Base-by-base conservation (phyloP, 2,113 vertebrate genomes). In the Willisornis vidua region DNA sequence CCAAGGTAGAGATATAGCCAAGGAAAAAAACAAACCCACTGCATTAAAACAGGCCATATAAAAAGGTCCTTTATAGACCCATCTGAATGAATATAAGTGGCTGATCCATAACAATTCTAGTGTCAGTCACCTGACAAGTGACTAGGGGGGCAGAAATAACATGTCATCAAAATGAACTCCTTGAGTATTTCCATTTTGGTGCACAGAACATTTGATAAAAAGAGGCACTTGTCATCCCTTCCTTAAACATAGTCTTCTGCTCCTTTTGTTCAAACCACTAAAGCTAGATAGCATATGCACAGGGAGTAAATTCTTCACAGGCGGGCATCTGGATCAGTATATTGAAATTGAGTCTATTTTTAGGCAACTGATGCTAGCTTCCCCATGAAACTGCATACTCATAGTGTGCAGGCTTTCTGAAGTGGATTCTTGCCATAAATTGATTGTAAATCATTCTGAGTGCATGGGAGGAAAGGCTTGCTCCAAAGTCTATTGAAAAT, bases 31-130 rank as follows among this genome's bases (percentile, higher is more conserved):
- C 49, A 63, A 7, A 17, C 2, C 3, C 31, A 65, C 19, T 70
- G 59, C 75, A 67, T 84, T 84, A 70, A 23, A 93, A 65, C 13
- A 91, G 89, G 80, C 81, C 89, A 70, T 79, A 89, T 89, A 71
- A 88, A 92, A 97, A 93, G 39, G 76, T 93, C 87, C 80, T 97
- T 95, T 96, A 90, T 84, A 96, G 94, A 97, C 74, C 91, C 89
- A 97, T 96, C 82, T 96, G 91, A 91, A 86, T 82, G 95, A 96
- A 84, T 95, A 62, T 96, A 95, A 97, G 96, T 90, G 89, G 97
- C 89, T 97, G 93, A 97, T 97, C 95, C 90, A 96, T 84, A 97
- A 96, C 93, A 94, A 94, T 96, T 96, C 97, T 96, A 89, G 67
- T 94, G 94, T 91, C 97, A 95, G 94, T 96, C 45, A n/a, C 31